Conservation (phyloP, 2,113 vertebrate species). For the Ammodytes marinus region DNA sequence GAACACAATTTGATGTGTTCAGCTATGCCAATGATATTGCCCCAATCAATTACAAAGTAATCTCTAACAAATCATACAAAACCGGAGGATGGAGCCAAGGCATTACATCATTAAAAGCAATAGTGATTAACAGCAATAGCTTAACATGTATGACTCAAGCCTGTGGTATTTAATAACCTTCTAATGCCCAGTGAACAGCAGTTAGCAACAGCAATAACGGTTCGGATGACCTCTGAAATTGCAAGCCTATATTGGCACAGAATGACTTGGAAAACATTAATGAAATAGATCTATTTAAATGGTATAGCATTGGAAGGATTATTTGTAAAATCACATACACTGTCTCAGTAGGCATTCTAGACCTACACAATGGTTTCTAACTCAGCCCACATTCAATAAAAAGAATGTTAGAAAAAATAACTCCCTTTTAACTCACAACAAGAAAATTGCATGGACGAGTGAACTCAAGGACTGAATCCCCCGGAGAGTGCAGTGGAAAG, state of each 20-base stretch:
- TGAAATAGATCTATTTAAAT: background rate
- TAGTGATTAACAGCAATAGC: background rate
- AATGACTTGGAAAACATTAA: background rate
- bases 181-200: slow-evolving; percentile 6
- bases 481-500: background rate
- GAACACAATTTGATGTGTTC: background rate
- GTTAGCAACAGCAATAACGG: background rate
- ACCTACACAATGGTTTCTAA: background rate
- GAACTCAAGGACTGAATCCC: slow-evolving; percentile 11
- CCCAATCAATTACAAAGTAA: background rate
- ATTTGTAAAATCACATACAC: background rate
- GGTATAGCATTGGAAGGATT: background rate
- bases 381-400: background rate
- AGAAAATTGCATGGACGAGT: background rate
- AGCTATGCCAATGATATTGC: background rate
- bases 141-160: background rate
- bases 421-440: slow-evolving; percentile 1
- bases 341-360: background rate
- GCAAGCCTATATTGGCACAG: background rate
- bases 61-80: background rate
- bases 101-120: background rate
- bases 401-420: background rate
- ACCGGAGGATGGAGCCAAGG: background rate
- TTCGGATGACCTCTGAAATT: slow-evolving; percentile 10
- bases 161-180: background rate